Percentiles rank a stretch among this genome's conserved stretches.
Conservation (phyloP, 2,888 invertebrate genomes). For the Kuschelorhynchus macadamiae region DNA sequence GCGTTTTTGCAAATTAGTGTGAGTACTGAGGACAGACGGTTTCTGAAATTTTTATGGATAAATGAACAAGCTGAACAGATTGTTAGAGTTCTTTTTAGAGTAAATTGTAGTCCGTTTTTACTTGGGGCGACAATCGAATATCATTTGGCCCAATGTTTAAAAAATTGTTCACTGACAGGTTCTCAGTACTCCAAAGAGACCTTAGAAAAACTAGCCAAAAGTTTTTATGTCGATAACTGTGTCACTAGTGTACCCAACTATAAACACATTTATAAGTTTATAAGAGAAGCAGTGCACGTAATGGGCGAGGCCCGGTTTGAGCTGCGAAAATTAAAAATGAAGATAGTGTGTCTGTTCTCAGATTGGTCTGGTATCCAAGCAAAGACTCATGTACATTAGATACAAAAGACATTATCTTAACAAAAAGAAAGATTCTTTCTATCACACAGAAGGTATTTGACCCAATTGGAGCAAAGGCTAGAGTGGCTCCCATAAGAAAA, state of each 20-base stretch:
- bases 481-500: slow-evolving; percentile 5
- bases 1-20: slow-evolving; percentile 61
- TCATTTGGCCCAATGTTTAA: slow-evolving; percentile 17
- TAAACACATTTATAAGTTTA: slow-evolving; percentile 9
- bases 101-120: slow-evolving; percentile 22
- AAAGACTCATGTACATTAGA: not conserved
- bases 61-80: slow-evolving; percentile 45
- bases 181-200: slow-evolving; percentile 6
- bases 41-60: slow-evolving; percentile 18
- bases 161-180: not conserved
- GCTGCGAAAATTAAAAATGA: slow-evolving; percentile 43
- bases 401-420: not conserved
- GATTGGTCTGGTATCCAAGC: not conserved
- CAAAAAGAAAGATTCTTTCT: not conserved
- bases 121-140: slow-evolving; percentile 40
- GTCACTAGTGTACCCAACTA: slow-evolving; percentile 31
- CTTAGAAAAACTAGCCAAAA: slow-evolving; percentile 4
- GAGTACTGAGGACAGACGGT: slow-evolving; percentile 22
- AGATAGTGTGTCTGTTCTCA: not conserved
- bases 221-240: slow-evolving; percentile 42
- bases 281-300: slow-evolving; percentile 19
- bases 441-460: not conserved
- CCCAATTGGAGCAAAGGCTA: not conserved
- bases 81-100: not conserved
- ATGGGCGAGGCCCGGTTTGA: slow-evolving; percentile 34